These are phyloP conservation scores for Brachionus rubens DNA, from an alignment of 1,140 invertebrate genomes.

Conservation along the genomic window DNA sequence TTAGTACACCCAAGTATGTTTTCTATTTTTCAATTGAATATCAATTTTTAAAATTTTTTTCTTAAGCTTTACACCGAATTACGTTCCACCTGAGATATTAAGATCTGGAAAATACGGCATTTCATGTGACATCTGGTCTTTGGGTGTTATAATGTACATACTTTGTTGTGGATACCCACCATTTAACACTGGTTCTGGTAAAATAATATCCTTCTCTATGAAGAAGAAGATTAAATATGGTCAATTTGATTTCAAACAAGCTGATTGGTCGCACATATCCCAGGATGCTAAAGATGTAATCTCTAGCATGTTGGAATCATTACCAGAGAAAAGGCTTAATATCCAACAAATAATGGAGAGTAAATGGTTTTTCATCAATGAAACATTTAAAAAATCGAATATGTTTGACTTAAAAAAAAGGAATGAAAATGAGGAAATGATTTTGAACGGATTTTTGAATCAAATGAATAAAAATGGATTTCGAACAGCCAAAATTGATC, in stretches of 20 bases:
- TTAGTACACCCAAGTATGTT: conserved; percentile 24
- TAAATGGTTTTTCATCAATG: conserved; percentile 43
- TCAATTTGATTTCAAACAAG: conserved; percentile 53
- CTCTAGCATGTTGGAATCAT: conserved; percentile 47
- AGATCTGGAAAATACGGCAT: conserved; percentile 25
- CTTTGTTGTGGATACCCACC: conserved; percentile 51
- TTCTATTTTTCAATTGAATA: not conserved
- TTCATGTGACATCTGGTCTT: conserved; percentile 47
- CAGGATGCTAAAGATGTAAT: conserved; percentile 54
- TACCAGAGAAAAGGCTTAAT: conserved; percentile 19
- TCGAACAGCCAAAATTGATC: no score
- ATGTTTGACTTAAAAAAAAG: no score
- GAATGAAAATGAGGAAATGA: no score
- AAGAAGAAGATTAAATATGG: conserved; percentile 53
- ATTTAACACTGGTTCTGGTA: conserved; percentile 55
- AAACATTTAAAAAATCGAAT: no score
- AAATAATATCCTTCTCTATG: conserved; percentile 53
- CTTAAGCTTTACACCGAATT: conserved; percentile 35
- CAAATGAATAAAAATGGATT: no score
- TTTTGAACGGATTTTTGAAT: no score
- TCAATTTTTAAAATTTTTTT: not conserved
- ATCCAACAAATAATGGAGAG: conserved; percentile 27
- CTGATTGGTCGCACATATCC: conserved; percentile 55
- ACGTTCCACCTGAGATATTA: conserved; percentile 44
- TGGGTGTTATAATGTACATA: conserved; percentile 47